These are phyloP conservation scores for Acanthosepion lycidas DNA, from an alignment of 2,888 invertebrate genomes.

Conservation along the genomic window DNA sequence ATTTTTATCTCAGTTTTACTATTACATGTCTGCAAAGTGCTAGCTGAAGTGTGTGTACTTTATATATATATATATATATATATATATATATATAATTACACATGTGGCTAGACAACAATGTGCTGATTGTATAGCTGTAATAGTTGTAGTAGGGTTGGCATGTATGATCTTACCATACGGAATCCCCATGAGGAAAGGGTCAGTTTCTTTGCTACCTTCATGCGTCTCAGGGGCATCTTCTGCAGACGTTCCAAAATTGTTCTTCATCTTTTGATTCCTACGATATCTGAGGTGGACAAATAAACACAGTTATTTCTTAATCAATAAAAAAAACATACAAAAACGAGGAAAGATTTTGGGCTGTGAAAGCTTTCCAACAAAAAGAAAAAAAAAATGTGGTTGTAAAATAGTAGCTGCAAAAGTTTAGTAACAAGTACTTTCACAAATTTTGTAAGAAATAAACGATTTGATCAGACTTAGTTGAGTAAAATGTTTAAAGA, in stretches of 20 bases:
- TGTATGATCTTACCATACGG: slow-evolving; percentile 45
- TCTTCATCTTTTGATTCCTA: slow-evolving; percentile 44
- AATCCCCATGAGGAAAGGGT: slow-evolving; percentile 40
- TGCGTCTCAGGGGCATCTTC: slow-evolving; percentile 4
- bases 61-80: slow-evolving; percentile 22
- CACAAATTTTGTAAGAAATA: no score
- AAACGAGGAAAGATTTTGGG: background rate
- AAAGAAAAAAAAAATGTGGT: background rate
- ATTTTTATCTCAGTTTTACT: background rate
- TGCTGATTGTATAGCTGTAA: background rate
- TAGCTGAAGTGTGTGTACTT: background rate
- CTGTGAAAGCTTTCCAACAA: background rate
- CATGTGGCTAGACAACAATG: slow-evolving; percentile 25
- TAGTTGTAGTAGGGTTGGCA: slow-evolving; percentile 41
- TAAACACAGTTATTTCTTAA: background rate
- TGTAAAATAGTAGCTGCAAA: background rate
- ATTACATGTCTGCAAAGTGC: background rate
- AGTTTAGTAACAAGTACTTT: background rate
- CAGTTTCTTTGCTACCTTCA: slow-evolving; percentile 46
- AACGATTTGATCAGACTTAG: no score
- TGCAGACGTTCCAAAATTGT: background rate
- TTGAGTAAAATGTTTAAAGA: background rate
- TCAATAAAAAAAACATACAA: background rate
- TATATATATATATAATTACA: background rate
- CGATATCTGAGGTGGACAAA: slow-evolving; percentile 40